Evolutionary conservation across 2,888 invertebrate genomes (phyloP), one percentile per base, ranked within the genome.

Genomic region (Caenorhabditis sp.): DNA sequence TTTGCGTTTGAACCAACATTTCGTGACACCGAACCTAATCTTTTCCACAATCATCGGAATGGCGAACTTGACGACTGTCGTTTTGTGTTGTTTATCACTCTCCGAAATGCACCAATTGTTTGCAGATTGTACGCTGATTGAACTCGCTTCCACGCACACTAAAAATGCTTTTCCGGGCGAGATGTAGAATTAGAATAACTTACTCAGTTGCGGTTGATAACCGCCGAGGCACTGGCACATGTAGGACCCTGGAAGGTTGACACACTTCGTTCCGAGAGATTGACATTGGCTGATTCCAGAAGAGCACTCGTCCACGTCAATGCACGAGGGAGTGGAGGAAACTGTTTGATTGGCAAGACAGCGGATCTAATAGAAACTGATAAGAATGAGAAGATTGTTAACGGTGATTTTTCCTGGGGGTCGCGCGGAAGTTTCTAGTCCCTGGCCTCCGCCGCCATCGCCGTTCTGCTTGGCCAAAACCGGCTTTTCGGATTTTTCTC

Each of bases 341-440:
- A 89, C 80, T 3, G 88, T 86, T 56, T 89, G 88, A 68, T 89
- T 89, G 37, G 88, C 85, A 39, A 87, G 71, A 56, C 89, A 89
- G 9, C 79, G 81, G 30, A 83, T 76, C 81, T n/a, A n/a, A n/a
- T n/a, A n/a, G n/a, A n/a, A n/a, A n/a, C n/a, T n/a, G n/a, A n/a
- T n/a, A n/a, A n/a, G n/a, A n/a, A n/a, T n/a, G n/a, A n/a, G n/a
- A n/a, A n/a, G n/a, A n/a, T n/a, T n/a, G n/a, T n/a, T n/a, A n/a
- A n/a, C n/a, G n/a, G n/a, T n/a, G n/a, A n/a, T n/a, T n/a, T n/a
- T n/a, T n/a, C n/a, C n/a, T n/a, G n/a, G n/a, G n/a, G n/a, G n/a
- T n/a, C n/a, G n/a, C n/a, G n/a, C n/a, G n/a, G n/a, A n/a, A n/a
- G n/a, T n/a, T n/a, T n/a, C n/a, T n/a, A n/a, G n/a, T n/a, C n/a